A percentile compares a stretch with the other conserved stretches of the same genome.
phyloP scores from a whole-genome alignment of 1,140 invertebrate genomes.

The Portunus trituberculatus region DNA sequence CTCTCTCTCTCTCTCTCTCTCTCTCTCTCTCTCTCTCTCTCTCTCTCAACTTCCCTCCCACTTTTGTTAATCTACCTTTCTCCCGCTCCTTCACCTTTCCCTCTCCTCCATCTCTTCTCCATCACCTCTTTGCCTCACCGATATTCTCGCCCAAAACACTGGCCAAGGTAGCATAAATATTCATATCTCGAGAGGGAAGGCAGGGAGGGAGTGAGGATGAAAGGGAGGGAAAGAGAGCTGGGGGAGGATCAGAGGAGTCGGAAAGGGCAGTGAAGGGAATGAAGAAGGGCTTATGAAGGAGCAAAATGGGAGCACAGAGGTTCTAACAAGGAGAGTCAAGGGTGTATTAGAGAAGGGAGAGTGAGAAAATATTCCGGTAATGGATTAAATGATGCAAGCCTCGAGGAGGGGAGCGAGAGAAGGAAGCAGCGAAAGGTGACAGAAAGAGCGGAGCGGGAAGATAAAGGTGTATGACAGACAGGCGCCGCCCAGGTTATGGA shows the following conservation, averaged over 20 bases:
- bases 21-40: too few species aligned
- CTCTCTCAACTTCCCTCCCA: neutral
- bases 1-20: too few species aligned
- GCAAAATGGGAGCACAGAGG: neutral
- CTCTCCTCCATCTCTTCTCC: neutral
- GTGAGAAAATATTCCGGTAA: neutral
- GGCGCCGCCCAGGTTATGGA: neutral
- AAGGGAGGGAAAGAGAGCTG: neutral
- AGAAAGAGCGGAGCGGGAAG: neutral
- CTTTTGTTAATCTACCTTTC: neutral
- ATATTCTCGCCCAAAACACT: neutral
- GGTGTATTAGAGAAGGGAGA: conserved; percentile 8
- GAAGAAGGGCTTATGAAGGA: neutral
- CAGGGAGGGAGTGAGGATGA: neutral
- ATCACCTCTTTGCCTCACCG: neutral
- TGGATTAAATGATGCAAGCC: neutral
- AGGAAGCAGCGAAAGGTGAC: neutral
- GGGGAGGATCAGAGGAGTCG: neutral
- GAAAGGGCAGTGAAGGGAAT: neutral
- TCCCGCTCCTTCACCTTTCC: neutral
- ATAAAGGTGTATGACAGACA: neutral
- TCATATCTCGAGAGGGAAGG: conserved; percentile 1
- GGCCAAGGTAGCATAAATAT: neutral
- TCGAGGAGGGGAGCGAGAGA: neutral
- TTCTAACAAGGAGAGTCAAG: neutral